Evolutionary conservation across 2,113 vertebrate species (phyloP).

Genomic region (Mustela lutreola): DNA sequence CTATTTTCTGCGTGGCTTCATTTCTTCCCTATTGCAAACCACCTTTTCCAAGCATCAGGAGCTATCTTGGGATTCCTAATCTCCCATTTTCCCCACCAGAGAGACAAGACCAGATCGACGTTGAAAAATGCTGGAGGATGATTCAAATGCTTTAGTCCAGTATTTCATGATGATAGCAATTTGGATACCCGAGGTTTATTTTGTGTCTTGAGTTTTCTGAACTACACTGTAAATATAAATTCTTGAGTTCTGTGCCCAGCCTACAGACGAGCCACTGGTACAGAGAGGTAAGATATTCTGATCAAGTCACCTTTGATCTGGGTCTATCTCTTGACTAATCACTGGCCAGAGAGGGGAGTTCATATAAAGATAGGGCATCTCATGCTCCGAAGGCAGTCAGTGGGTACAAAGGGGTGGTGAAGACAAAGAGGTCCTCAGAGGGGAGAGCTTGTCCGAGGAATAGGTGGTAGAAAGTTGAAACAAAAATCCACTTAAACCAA

Average conservation of each 20-base stretch:
- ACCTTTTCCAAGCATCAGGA: not conserved
- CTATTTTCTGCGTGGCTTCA: not conserved
- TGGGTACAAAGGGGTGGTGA: not conserved
- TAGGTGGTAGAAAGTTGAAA: too few species aligned
- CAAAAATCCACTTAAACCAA: not conserved
- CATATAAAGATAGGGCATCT: not conserved
- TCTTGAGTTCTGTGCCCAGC: not conserved
- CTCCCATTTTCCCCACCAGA: not conserved
- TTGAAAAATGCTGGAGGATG: not conserved
- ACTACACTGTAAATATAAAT: not conserved
- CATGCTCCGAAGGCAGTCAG: not conserved
- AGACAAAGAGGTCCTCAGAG: not conserved
- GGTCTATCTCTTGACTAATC: not conserved
- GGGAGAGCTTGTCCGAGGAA: not conserved
- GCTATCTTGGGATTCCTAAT: not conserved
- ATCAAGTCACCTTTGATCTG: not conserved
- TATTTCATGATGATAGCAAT: not conserved
- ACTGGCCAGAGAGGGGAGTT: not conserved
- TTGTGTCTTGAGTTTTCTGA: not conserved
- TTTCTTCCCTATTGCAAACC: not conserved
- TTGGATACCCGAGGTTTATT: not conserved
- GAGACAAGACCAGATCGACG: not conserved
- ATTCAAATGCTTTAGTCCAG: not conserved
- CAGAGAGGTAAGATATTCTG: not conserved
- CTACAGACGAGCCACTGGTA: not conserved